Evolutionary conservation across 1,140 invertebrate species (phyloP), one percentile per base, ranked within the genome.

Genomic region (Homalodisca vitripennis): DNA sequence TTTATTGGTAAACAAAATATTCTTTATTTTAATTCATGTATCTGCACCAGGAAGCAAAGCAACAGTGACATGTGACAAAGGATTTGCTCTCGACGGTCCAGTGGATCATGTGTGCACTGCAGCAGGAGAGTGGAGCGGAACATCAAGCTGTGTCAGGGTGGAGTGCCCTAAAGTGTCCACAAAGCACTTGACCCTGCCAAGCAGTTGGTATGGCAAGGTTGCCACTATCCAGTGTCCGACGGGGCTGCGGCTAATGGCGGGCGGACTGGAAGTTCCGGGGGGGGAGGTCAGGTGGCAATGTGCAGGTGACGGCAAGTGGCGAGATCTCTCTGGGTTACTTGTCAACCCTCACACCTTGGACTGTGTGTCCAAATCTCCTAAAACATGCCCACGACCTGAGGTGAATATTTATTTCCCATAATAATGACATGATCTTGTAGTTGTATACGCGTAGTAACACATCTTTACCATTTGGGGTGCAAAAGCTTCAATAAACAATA

Each of bases 341-440:
- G 51, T 41, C 20, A 27, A 69, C 47, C 53, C 48, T 62, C 24
- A 57, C 14, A 14, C 22, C 30, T 29, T 41, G 27, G 34, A 68
- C n/a, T 57, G 55, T 68, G 67, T 62, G n/a, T 13, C 53, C 17
- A 30, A 62, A 3, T 14, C 29, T 29, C 3, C 22, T 0, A 66
- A 51, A 1, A 29, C 46, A 30, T 76, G 75, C 32, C 17, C 27
- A 12, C 14, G n/a, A 20, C 73, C 73, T 1, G 66, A 74, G 67
- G 75, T 75, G n/a, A n/a, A n/a, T n/a, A n/a, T n/a, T n/a, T n/a
- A n/a, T n/a, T n/a, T n/a, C n/a, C n/a, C n/a, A n/a, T n/a, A n/a
- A n/a, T n/a, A n/a, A n/a, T n/a, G n/a, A n/a, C n/a, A n/a, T n/a
- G n/a, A n/a, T n/a, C n/a, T n/a, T n/a, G n/a, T n/a, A n/a, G n/a